These are phyloP conservation scores for Bombus turneri DNA, from an alignment of 1,140 invertebrate genomes.

Conservation along the genomic window DNA sequence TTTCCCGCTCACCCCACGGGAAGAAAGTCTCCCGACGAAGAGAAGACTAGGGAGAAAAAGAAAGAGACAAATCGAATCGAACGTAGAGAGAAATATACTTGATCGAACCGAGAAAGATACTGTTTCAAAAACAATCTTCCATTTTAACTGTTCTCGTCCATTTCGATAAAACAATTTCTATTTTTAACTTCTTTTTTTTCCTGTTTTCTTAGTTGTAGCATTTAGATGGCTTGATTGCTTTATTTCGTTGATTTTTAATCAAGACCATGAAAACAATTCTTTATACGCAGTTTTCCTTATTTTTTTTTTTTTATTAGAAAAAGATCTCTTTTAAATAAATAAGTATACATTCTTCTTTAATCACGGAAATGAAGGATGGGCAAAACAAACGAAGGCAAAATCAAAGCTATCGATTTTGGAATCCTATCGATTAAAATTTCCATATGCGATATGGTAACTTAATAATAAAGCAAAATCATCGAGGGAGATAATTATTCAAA, in stretches of 20 bases:
- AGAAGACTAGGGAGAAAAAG: background rate
- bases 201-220: background rate
- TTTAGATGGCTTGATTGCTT: too few species aligned
- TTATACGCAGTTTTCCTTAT: too few species aligned
- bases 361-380: too few species aligned
- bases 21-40: constrained; percentile 28
- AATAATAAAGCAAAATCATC: background rate
- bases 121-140: constrained; percentile 12
- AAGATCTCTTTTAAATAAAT: background rate
- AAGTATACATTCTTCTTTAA: background rate
- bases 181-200: background rate
- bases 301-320: background rate
- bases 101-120: constrained; percentile 34
- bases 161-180: background rate
- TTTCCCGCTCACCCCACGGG: constrained; percentile 43
- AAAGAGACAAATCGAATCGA: constrained; percentile 36
- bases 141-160: background rate
- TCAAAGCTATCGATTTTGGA: background rate
- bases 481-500: constrained; percentile 8
- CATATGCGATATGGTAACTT: background rate
- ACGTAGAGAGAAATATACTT: constrained; percentile 11
- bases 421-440: constrained; percentile 1
- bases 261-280: background rate
- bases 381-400: background rate
- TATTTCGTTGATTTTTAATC: background rate